phyloP scores from a whole-genome alignment of 1,140 invertebrate genomes.

The Chironomus striatipennis region DNA sequence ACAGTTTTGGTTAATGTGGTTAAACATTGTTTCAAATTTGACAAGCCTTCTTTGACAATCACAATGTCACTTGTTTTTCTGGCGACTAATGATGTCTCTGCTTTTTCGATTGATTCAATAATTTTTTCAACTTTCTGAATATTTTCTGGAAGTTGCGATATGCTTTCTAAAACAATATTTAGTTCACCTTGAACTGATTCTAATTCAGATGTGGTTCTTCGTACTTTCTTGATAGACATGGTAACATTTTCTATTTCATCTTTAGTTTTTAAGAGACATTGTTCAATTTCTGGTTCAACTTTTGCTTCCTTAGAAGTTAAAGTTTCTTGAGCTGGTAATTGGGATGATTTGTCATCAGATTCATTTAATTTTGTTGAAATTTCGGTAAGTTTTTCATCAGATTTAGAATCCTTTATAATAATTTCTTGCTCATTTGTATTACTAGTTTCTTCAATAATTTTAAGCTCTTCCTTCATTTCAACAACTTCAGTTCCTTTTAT shows the following conservation, averaged over 20 bases:
- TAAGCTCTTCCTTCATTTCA: background rate
- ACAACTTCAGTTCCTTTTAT: background rate
- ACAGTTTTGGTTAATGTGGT: background rate
- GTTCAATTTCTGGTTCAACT: background rate
- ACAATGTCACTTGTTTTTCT: background rate
- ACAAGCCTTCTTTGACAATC: background rate
- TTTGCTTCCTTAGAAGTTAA: background rate
- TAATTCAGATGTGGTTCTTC: conserved; percentile 28
- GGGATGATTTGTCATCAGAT: background rate
- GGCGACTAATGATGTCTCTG: background rate
- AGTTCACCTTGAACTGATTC: background rate
- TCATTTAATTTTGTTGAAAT: background rate
- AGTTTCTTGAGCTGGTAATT: background rate
- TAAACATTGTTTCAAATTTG: background rate
- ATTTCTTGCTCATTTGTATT: background rate
- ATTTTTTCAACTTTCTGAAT: background rate
- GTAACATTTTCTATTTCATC: conserved; percentile 27
- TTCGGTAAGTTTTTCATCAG: background rate
- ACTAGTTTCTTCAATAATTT: background rate
- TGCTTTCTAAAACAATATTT: background rate
- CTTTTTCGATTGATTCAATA: background rate
- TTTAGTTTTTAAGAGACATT: conserved; percentile 25
- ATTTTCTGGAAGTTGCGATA: background rate
- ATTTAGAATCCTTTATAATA: background rate
- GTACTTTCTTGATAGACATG: conserved; percentile 28